phyloP scores from a whole-genome alignment of 2,888 invertebrate genomes.

The Pollenia angustigena region DNA sequence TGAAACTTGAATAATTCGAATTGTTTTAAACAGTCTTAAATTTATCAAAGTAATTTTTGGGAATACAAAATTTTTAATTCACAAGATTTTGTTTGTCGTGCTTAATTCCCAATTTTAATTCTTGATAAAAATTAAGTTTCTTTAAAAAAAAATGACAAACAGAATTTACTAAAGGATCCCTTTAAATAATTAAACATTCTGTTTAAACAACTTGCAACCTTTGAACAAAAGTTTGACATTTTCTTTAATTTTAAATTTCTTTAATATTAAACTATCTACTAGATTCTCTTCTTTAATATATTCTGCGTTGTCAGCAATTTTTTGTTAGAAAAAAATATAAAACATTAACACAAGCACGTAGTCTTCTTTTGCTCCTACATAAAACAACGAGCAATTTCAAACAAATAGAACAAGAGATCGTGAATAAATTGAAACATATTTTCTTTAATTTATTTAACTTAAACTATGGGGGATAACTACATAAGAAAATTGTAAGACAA shows the following conservation, averaged over 20 bases:
- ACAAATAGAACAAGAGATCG: not conserved
- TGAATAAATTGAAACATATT: slow-evolving; percentile 15
- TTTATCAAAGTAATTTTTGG: too few species aligned
- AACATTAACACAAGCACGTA: slow-evolving; percentile 61
- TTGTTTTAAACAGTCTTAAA: too few species aligned
- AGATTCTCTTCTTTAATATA: not conserved
- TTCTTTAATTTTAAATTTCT: slow-evolving; percentile 2
- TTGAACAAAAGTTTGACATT: not conserved
- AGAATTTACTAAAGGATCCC: too few species aligned
- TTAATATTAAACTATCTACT: slow-evolving; percentile 25
- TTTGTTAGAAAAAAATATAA: slow-evolving; percentile 37
- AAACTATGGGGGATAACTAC: slow-evolving; percentile 39
- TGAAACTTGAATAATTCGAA: too few species aligned
- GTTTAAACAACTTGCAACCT: not conserved
- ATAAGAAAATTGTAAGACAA: slow-evolving; percentile 27
- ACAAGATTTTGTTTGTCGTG: too few species aligned
- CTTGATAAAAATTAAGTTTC: too few species aligned
- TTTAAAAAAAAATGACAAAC: too few species aligned
- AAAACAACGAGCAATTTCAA: not conserved
- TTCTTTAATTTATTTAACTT: slow-evolving; percentile 43
- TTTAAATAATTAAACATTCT: too few species aligned
- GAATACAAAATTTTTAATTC: too few species aligned
- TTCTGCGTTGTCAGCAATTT: slow-evolving; percentile 66
- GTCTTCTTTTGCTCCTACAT: slow-evolving; percentile 2
- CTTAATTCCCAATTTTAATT: too few species aligned